phyloP scores from a whole-genome alignment of 2,888 invertebrate genomes.

The Drosophila prolongata region DNA sequence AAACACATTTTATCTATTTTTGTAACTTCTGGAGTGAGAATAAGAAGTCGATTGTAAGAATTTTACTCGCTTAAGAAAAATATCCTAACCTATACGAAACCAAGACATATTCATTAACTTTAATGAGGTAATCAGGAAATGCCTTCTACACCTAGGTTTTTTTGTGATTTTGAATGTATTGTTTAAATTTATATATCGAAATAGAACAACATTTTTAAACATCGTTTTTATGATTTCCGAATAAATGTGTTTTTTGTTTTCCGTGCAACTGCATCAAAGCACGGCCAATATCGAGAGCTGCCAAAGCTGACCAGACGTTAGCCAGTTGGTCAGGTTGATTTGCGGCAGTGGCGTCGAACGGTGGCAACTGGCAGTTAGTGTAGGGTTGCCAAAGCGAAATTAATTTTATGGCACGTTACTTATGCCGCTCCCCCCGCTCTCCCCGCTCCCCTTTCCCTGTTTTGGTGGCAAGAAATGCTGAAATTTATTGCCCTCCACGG shows the following conservation, averaged over 20 bases:
- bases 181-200: no score
- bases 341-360: conserved; percentile 49
- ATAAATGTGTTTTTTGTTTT: background rate
- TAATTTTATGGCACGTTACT: conserved; percentile 61
- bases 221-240: no score
- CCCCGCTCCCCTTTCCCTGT: background rate
- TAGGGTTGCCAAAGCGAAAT: conserved; percentile 67
- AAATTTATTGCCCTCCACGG: conserved; percentile 59
- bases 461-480: conserved; percentile 35
- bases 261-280: conserved; percentile 7
- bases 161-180: no score
- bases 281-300: conserved; percentile 25
- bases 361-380: conserved; percentile 44
- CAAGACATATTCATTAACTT: no score
- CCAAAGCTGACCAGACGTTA: conserved; percentile 23
- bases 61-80: no score
- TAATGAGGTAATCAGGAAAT: no score
- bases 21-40: no score
- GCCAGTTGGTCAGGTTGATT: conserved; percentile 49
- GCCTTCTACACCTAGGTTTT: no score
- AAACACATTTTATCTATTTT: no score
- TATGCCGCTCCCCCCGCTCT: conserved; percentile 18
- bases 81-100: no score
- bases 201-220: no score
- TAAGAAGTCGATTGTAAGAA: no score